Base-by-base conservation (phyloP, 2,113 vertebrate genomes). In the Saimiri boliviensis region DNA sequence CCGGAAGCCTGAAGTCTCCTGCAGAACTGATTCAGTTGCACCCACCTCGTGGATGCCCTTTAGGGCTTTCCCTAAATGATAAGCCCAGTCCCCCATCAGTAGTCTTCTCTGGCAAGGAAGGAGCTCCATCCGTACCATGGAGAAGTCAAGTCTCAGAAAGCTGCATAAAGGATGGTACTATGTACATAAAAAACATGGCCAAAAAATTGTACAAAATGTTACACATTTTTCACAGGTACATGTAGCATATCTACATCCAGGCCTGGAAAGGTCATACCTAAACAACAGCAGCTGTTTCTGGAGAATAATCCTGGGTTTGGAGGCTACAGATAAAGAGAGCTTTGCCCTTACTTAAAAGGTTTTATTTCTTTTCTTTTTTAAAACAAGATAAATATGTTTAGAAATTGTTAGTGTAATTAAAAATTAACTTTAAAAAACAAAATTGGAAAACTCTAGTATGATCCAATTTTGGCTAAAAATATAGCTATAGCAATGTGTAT, bases 341-440 rank as follows among this genome's bases (percentile, higher is more conserved):
- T 81, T 71, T 42, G 25, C 16, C 14, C 40, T 95, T 63, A 49
- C 3, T 20, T 74, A 2, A 30, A 40, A 66, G 35, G 9, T 14
- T 68, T 79, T 17, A 10, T 25, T 63, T 17, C 35, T 63, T 70
- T 52, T 30, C 11, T 76, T 56, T 37, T 60, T 56, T 79, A 47
- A 60, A 70, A 86, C 32, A 54, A 56, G 25, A 27, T 76, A 19
- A 68, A 25, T 42, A 6, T 74, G 27, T 68, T 66, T 54, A 21
- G 42, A 19, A 77, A 71, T 86, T 94, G 23, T 71, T 30, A 71
- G 20, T 74, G 1, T 68, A 80, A 60, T 81, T 80, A 81, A 89
- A 96, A 91, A 11, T 60, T 74, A 91, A 89, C 52, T 37, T 77
- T 40, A 81, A 60, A 73, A 76, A 76, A 80, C 32, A n/a, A 73